A percentile compares a stretch with the other conserved stretches of the same genome.
Evolutionary conservation across 2,888 invertebrate species (phyloP).

Genomic region (Trichopria drosophilae): DNA sequence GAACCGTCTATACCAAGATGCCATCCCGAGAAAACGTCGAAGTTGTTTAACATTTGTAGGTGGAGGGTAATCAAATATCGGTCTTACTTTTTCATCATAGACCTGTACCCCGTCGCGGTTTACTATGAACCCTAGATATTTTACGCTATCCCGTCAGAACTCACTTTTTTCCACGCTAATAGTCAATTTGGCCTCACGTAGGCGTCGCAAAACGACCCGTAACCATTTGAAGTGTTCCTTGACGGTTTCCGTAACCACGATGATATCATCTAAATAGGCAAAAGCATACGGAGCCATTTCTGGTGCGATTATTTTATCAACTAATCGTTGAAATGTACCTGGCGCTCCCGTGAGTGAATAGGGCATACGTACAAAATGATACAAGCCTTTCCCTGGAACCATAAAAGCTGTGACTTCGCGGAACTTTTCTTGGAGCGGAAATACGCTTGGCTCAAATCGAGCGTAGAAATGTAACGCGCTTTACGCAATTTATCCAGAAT

Average conservation of each 20-base stretch:
- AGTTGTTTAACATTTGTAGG: slow-evolving; percentile 33
- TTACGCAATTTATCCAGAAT: too few species aligned
- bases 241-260: slow-evolving; percentile 30
- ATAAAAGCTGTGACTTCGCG: too few species aligned
- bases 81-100: slow-evolving; percentile 27
- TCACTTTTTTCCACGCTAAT: slow-evolving; percentile 30
- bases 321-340: too few species aligned
- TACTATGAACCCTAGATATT: slow-evolving; percentile 43
- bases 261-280: slow-evolving; percentile 31
- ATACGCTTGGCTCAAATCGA: too few species aligned
- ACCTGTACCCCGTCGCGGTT: slow-evolving; percentile 34
- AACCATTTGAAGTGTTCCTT: slow-evolving; percentile 27
- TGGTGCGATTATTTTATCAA: too few species aligned
- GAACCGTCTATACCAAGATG: too few species aligned
- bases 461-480: too few species aligned
- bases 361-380: too few species aligned
- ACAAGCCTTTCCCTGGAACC: too few species aligned
- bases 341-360: too few species aligned
- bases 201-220: slow-evolving; percentile 6
- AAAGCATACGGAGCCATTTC: slow-evolving; percentile 29
- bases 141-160: slow-evolving; percentile 31
- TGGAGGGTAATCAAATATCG: too few species aligned
- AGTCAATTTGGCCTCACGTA: slow-evolving; percentile 8
- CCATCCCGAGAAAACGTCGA: slow-evolving; percentile 41
- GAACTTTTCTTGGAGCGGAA: too few species aligned